These are phyloP conservation scores for Lepidochrysops patricia DNA, from an alignment of 2,888 invertebrate genomes.

Conservation along the genomic window DNA sequence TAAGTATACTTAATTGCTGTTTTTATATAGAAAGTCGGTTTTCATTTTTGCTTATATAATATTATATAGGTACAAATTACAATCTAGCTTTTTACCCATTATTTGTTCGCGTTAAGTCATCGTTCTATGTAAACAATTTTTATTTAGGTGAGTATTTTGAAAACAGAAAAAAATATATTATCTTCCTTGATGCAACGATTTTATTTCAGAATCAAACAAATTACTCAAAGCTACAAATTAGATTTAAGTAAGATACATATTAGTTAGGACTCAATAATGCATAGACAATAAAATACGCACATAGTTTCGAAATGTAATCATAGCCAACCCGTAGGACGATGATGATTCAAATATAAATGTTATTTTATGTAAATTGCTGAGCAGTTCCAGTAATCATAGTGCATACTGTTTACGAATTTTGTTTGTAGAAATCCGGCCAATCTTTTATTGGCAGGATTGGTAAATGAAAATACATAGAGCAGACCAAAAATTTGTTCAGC, in stretches of 20 bases:
- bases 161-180: no score
- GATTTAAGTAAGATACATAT: background rate
- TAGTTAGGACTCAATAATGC: background rate
- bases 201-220: background rate
- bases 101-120: no score
- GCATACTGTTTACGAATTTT: background rate
- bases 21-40: no score
- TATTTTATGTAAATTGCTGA: background rate
- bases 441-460: background rate
- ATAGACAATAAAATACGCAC: background rate
- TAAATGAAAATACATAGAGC: background rate
- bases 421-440: background rate
- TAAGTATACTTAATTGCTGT: no score
- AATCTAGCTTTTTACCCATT: no score
- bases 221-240: background rate
- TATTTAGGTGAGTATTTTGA: no score
- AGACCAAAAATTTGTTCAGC: no score
- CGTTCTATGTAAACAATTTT: no score
- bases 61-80: no score
- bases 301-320: background rate
- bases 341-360: background rate
- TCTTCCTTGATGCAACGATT: no score
- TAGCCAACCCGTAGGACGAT: background rate
- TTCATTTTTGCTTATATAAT: no score
- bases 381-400: background rate